Evolutionary conservation across 2,888 invertebrate genomes (phyloP).

Genomic region (Ochropacha duplaris): DNA sequence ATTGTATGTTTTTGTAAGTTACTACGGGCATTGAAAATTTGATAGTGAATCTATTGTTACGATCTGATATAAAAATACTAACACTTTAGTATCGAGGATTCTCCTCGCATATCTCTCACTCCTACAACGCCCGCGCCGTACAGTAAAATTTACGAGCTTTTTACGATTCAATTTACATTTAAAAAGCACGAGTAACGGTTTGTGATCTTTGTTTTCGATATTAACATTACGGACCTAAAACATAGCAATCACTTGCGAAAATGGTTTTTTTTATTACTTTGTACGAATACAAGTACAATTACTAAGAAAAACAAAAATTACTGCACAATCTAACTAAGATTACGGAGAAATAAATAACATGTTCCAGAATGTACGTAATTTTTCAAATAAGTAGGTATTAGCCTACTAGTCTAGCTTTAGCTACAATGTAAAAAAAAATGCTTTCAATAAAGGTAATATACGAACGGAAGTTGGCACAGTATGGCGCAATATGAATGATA

Average conservation of each 20-base stretch:
- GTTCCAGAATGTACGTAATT: not conserved
- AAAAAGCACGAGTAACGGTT: slow-evolving; percentile 60
- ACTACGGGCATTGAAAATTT: not conserved
- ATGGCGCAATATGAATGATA: not conserved
- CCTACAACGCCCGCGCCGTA: slow-evolving; percentile 44
- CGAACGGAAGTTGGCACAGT: not conserved
- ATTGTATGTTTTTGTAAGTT: not conserved
- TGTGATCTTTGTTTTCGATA: slow-evolving; percentile 51
- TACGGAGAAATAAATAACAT: no score
- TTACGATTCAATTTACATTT: slow-evolving; percentile 71
- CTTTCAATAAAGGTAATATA: not conserved
- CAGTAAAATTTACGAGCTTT: slow-evolving; percentile 57
- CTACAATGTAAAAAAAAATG: no score
- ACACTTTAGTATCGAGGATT: slow-evolving; percentile 23
- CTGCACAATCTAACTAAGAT: no score
- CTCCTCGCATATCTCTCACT: slow-evolving; percentile 34
- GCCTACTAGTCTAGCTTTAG: no score
- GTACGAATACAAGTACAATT: no score
- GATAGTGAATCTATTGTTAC: slow-evolving; percentile 24
- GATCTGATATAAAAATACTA: slow-evolving; percentile 21
- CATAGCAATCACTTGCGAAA: slow-evolving; percentile 33
- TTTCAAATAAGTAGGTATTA: not conserved
- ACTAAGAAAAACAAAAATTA: no score
- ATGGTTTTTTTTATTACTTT: no score
- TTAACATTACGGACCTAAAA: slow-evolving; percentile 35